Base-by-base conservation (phyloP, 2,888 invertebrate species). In the Ichneumoninae sp. region DNA sequence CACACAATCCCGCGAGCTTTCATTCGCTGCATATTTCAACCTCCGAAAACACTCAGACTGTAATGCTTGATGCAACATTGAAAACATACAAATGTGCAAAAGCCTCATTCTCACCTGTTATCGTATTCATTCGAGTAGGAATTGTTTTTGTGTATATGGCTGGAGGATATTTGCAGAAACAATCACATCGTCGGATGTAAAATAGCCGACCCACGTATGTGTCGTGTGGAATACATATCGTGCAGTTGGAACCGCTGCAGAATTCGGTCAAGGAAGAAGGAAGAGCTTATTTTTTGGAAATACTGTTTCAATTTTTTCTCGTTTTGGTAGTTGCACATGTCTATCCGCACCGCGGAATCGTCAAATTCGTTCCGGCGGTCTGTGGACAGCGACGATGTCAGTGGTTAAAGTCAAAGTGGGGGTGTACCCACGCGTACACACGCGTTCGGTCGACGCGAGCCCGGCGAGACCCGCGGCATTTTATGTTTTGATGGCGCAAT, bases 401-500 rank as follows among this genome's bases (percentile, higher is more conserved):
- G 86, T 87, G 89, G 89, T 89, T 88, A 91, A 88, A 90, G 89
- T 70, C 87, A 83, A 90, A 90, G 91, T 90, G 90, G 91, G 74
- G 91, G 91, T 90, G 91, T 91, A 91, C 88, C 90, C 91, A 91
- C 92, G 91, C 92, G 92, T 91, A 91, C 90, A 91, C 92, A 88
- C 92, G 88, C 89, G 79, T 89, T 88, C 88, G 74, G 70, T 76
- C 57, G 19, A 60, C 69, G 33, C 44, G 63, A 60, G 70, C 70
- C 44, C 40, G 50, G 63, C 33, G 70, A 71, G 70, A 63, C 90
- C 89, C 89, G 90, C 88, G 92, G 92, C 92, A 92, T 93, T 94
- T 94, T 93, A 93, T 93, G 93, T 91, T 93, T 93, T 93, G 93
- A 94, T 93, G 93, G 93, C 90, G 93, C 93, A 93, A 93, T 94